Evolutionary conservation across 2,797 vertebrate genomes (phyloP).

Genomic region (Coranthus polyacanthus): DNA sequence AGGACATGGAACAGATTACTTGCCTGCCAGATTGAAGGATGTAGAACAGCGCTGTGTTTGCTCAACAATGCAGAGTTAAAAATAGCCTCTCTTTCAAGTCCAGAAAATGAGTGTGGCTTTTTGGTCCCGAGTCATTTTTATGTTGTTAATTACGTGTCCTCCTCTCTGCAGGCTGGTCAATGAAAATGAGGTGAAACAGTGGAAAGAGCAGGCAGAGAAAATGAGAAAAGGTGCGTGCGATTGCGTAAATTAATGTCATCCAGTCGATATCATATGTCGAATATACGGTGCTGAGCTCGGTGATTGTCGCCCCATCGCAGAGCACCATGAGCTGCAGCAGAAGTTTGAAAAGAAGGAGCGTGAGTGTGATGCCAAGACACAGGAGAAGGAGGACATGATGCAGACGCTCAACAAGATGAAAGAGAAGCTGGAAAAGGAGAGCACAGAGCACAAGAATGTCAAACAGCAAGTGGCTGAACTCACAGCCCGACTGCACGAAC

Average conservation of each 20-base stretch:
- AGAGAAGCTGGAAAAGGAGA: conserved; percentile 97
- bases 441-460: conserved; percentile 92
- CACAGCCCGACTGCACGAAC: conserved; percentile 89
- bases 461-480: conserved; percentile 96
- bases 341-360: conserved; percentile 97
- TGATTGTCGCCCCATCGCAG: conserved; percentile 74
- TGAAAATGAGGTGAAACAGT: conserved; percentile 99
- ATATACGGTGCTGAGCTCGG: background rate
- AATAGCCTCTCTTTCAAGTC: conserved; percentile 46
- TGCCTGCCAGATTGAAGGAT: conserved; percentile 39
- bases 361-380: conserved; percentile 97
- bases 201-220: conserved; percentile 99
- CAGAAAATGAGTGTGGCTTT: conserved; percentile 19
- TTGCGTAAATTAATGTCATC: background rate
- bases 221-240: conserved; percentile 94
- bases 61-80: conserved; percentile 33
- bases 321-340: conserved; percentile 96
- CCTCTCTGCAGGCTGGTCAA: conserved; percentile 92
- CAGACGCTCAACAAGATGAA: conserved; percentile 99
- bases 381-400: conserved; percentile 99
- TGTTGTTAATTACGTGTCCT: conserved; percentile 43
- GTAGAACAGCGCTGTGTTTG: conserved; percentile 39
- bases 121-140: conserved; percentile 9
- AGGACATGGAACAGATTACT: conserved; percentile 44
- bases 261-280: background rate